Conservation (phyloP, 2,797 vertebrate genomes). For the Sylvilagus floridanus region DNA sequence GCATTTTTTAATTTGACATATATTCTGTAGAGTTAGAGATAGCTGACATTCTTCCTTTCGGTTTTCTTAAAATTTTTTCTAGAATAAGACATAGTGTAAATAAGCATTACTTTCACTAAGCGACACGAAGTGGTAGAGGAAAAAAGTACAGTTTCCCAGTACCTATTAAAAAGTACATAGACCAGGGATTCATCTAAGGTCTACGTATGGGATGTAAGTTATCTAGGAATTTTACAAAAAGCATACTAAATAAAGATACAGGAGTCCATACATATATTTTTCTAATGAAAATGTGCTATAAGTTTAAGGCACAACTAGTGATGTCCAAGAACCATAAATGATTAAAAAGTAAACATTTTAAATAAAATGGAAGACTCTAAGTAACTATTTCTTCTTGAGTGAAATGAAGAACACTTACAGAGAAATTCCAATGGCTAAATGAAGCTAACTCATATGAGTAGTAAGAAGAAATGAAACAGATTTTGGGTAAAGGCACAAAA, state of each 20-base stretch:
- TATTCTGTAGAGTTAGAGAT: not conserved
- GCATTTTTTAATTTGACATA: slow-evolving; percentile 34
- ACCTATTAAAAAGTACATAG: slow-evolving; percentile 33
- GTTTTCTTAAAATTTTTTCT: slow-evolving; percentile 56
- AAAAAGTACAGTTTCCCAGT: not conserved
- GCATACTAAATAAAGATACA: slow-evolving; percentile 4
- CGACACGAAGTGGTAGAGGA: not conserved
- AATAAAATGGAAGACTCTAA: not conserved
- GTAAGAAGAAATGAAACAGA: not conserved
- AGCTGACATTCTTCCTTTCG: not conserved
- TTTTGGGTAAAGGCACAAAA: not conserved
- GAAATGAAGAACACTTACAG: not conserved
- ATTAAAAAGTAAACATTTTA: slow-evolving; percentile 42
- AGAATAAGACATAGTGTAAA: not conserved
- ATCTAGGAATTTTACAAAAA: slow-evolving; percentile 44
- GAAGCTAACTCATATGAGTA: not conserved
- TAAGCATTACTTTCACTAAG: slow-evolving; percentile 38
- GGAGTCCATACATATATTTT: not conserved
- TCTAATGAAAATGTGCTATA: not conserved
- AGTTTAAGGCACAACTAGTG: slow-evolving; percentile 46
- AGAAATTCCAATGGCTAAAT: not conserved
- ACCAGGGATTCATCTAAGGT: not conserved
- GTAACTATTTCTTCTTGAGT: slow-evolving; percentile 11
- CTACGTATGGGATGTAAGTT: not conserved
- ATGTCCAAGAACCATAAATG: not conserved